Conservation (phyloP, 2,888 invertebrate genomes). For the Lasioglossum oenotherae region DNA sequence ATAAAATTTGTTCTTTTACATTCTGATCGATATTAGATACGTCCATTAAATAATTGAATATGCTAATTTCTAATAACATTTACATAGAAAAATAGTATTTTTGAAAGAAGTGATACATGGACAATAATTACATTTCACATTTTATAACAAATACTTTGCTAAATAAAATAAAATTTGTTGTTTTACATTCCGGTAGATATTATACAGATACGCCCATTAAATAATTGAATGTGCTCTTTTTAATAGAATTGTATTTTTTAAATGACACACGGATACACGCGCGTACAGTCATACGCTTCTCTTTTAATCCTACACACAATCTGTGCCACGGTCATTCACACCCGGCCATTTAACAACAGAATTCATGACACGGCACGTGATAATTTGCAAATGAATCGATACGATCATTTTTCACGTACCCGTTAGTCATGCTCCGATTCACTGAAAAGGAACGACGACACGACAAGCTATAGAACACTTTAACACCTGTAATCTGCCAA, state of each 20-base stretch:
- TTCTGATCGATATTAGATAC: neutral
- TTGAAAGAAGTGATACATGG: slow-evolving; percentile 18
- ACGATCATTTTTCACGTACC: slow-evolving; percentile 55
- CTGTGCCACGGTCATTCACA: slow-evolving; percentile 34
- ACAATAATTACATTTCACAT: too few species aligned
- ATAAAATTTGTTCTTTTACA: too few species aligned
- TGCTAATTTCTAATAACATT: neutral
- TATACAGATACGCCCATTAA: too few species aligned
- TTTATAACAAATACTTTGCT: too few species aligned
- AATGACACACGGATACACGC: too few species aligned
- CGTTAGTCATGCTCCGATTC: neutral
- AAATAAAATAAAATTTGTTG: too few species aligned
- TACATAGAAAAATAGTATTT: slow-evolving; percentile 4
- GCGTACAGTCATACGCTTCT: too few species aligned
- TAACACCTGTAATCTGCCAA: slow-evolving; percentile 23
- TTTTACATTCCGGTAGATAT: too few species aligned
- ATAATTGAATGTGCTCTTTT: too few species aligned
- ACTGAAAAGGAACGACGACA: neutral
- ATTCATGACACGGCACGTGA: slow-evolving; percentile 28
- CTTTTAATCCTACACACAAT: slow-evolving; percentile 48
- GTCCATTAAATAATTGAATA: neutral
- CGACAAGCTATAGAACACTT: neutral
- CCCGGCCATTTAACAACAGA: slow-evolving; percentile 41
- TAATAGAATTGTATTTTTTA: too few species aligned
- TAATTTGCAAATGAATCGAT: slow-evolving; percentile 65